Evolutionary conservation across 2,113 vertebrate species (phyloP), one percentile per base, ranked within the genome.

Genomic region (Phaethornis superciliosus): DNA sequence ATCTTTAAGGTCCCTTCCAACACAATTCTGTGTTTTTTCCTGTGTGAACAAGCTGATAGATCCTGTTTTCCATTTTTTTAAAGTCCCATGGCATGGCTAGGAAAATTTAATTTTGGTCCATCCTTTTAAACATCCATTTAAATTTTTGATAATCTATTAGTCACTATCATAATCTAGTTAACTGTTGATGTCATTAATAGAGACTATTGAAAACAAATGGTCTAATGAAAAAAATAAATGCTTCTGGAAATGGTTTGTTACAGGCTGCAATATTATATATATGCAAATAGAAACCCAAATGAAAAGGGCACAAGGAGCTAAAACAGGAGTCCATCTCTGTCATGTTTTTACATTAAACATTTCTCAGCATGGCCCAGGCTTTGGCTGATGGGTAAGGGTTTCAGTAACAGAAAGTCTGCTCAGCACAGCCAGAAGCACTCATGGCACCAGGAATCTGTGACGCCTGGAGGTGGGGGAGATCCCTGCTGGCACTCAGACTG

Each of bases 31-130:
- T 47, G 46, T 21, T 47, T 81, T 75, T 78, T 77, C 49, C 62
- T 56, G 32, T 35, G 28, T 17, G 7, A 78, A 14, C 18, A 75
- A 69, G 28, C 47, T 76, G 27, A n/a, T 24, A 55, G n/a, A 87
- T 47, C 24, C 27, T 71, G 20, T 67, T 49, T 60, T 71, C 52
- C 6, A 4, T 58, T 91, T 75, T 70, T 15, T 35, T 22, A 83
- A 42, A 44, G 56, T 79, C 21, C 26, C 6, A 11, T 3, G 0
- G 28, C 6, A 10, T 3, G 0, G 28, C 26, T 37, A 52, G 30
- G 26, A 70, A 81, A 84, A 56, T 19, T 19, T 78, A 3, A 17
- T 67, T 89, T 60, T 83, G 20, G 17, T 55, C 78, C 78, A 40
- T 42, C 28, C 8, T 49, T 44, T 65, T 54, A n/a, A 67, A 85